Conservation (phyloP, 1,140 invertebrate species). For the Arion vulgaris region DNA sequence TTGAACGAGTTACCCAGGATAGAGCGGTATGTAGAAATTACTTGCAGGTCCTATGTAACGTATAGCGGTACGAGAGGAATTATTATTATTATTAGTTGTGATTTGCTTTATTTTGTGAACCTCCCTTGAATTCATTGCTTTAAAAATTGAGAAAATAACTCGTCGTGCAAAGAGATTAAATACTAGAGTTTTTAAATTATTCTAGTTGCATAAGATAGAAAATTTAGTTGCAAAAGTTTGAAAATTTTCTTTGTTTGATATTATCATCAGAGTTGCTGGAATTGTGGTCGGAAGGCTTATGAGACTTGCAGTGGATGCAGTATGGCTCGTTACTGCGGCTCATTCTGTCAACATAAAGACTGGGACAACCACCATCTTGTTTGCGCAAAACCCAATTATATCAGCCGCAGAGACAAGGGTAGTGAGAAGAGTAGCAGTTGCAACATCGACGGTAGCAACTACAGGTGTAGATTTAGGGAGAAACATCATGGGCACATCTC, state of each 20-base stretch:
- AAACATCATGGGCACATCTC: not conserved
- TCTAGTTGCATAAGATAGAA: too few relatives aligned
- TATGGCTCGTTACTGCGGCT: slow-evolving; percentile 92
- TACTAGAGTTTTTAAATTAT: too few relatives aligned
- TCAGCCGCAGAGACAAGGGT: slow-evolving; percentile 42
- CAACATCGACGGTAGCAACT: not conserved
- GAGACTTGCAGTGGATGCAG: slow-evolving; percentile 97
- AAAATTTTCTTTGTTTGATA: slow-evolving; percentile 23
- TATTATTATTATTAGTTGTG: too few relatives aligned
- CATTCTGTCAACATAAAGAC: slow-evolving; percentile 97
- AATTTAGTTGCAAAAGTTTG: too few relatives aligned
- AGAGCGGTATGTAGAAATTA: too few relatives aligned
- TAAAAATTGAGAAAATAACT: too few relatives aligned
- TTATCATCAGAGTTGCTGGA: slow-evolving; percentile 87
- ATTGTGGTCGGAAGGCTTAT: slow-evolving; percentile 93
- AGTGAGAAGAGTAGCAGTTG: slow-evolving; percentile 33
- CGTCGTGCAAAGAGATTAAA: too few relatives aligned
- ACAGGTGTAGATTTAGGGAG: not conserved
- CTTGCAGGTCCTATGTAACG: too few relatives aligned
- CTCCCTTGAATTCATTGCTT: too few relatives aligned
- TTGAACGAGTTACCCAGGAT: too few relatives aligned
- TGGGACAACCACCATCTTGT: slow-evolving; percentile 86
- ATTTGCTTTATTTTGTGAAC: too few relatives aligned
- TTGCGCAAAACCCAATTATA: slow-evolving; percentile 64
- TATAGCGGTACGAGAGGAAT: too few relatives aligned